Evolutionary conservation across 1,140 invertebrate genomes (phyloP), one percentile per base, ranked within the genome.

Genomic region (Drosophila nasuta): DNA sequence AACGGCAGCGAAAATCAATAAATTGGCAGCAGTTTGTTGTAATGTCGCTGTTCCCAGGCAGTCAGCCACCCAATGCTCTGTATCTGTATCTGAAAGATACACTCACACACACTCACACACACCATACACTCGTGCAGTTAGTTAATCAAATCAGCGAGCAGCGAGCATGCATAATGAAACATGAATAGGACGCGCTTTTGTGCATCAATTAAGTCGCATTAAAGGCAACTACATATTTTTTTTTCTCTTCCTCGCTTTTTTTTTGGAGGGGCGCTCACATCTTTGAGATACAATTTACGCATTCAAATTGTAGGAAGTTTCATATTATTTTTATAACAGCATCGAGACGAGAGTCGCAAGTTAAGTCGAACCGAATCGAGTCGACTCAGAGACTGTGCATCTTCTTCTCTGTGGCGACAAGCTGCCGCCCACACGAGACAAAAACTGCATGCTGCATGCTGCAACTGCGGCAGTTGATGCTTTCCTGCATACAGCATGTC

Each of bases 181-280:
- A 52, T 76, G 77, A 79, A 79, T 79, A 51, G 76, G 43, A 56
- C 59, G 41, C 66, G 49, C 78, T 85, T 57, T 89, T 89, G 85
- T 89, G 78, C 86, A 85, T 85, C 85, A 89, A 89, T 89, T 85
- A 89, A 89, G 81, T 70, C 85, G 78, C 85, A 89, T 88, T 89
- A 82, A 88, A 82, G 69, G 64, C 77, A 73, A 69, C 64, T 25
- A 25, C 56, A 46, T 41, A 41, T 38, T 82, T 43, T 10, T 48
- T 30, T 30, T 52, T 52, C 49, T 30, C 7, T n/a, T 25, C 4
- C 7, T 59, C 45, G 45, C 43, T 58, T 58, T 41, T 7, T 33
- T 33, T 33, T 33, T 33, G 5, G 30, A 8, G 30, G 15, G 54
- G 67, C 45, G 38, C 13, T 41, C 45, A 67, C 72, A 75, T 74